Conservation (phyloP, 2,113 vertebrate species). For the Xiphorhynchus elegans region DNA sequence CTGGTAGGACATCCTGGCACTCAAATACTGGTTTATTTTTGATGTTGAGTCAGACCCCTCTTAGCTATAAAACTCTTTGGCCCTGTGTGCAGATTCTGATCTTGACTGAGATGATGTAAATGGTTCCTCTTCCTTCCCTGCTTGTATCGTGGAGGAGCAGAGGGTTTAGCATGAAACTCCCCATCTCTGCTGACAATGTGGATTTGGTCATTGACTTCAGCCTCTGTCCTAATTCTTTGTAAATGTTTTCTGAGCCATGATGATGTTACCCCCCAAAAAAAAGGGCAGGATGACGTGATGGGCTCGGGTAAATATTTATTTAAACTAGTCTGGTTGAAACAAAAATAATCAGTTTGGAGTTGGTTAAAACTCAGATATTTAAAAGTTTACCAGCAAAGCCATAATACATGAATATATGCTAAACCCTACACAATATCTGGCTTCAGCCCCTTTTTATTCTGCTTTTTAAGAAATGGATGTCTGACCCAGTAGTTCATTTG, state of each 20-base stretch:
- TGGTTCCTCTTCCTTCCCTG: not conserved
- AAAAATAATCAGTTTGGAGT: not conserved
- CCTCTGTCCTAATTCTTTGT: slow-evolving; percentile 4
- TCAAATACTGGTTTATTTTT: not conserved
- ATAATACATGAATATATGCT: not conserved
- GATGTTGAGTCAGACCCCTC: not conserved
- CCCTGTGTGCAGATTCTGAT: not conserved
- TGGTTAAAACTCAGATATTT: not conserved
- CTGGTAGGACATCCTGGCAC: not conserved
- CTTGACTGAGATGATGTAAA: not conserved
- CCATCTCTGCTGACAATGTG: not conserved
- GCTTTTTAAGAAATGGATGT: slow-evolving; percentile 31
- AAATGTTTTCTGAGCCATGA: not conserved
- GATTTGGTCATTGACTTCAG: not conserved
- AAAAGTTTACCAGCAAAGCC: not conserved
- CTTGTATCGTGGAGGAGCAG: not conserved
- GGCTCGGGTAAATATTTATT: slow-evolving; percentile 9
- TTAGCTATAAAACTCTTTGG: not conserved
- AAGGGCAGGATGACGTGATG: not conserved
- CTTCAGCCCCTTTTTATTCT: not conserved
- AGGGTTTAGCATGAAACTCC: not conserved
- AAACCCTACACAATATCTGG: not conserved
- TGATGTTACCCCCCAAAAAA: not conserved
- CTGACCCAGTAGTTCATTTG: slow-evolving; percentile 40
- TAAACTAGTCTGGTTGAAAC: not conserved